Evolutionary conservation across 2,113 vertebrate species (phyloP).

Genomic region (Ranitomeya imitator): DNA sequence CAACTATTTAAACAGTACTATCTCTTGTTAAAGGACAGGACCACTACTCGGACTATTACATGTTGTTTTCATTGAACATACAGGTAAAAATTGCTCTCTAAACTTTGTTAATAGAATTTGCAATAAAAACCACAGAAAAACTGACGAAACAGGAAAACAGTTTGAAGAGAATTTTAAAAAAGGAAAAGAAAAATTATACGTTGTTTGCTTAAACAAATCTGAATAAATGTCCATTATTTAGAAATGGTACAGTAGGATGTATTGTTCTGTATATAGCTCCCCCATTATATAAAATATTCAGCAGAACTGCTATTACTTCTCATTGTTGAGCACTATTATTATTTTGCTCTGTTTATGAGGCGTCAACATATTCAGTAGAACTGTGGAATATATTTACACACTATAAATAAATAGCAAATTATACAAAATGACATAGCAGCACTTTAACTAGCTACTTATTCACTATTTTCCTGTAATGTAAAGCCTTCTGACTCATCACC

Average conservation of each 20-base stretch:
- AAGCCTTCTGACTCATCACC: background rate
- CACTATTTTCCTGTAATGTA: background rate
- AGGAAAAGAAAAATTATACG: background rate
- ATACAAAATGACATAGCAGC: conserved; percentile 13
- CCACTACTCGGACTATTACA: too few species aligned
- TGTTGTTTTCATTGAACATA: too few species aligned
- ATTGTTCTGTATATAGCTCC: background rate
- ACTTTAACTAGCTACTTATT: conserved; percentile 11
- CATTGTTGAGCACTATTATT: conserved; percentile 1
- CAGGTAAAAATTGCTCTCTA: too few species aligned
- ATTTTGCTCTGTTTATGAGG: conserved; percentile 3
- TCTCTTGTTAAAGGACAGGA: too few species aligned
- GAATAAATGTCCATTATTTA: background rate
- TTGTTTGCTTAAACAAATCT: background rate
- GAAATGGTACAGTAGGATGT: background rate
- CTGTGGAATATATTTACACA: background rate
- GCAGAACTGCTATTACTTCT: conserved; percentile 9
- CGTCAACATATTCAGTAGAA: background rate
- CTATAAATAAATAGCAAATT: conserved; percentile 25
- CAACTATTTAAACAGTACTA: too few species aligned
- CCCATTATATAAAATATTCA: conserved; percentile 1
- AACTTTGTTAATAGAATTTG: background rate
- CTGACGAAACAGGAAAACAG: background rate
- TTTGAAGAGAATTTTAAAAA: background rate
- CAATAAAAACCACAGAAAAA: background rate